Evolutionary conservation across 1,140 invertebrate genomes (phyloP).

Genomic region (Eueides isabella): DNA sequence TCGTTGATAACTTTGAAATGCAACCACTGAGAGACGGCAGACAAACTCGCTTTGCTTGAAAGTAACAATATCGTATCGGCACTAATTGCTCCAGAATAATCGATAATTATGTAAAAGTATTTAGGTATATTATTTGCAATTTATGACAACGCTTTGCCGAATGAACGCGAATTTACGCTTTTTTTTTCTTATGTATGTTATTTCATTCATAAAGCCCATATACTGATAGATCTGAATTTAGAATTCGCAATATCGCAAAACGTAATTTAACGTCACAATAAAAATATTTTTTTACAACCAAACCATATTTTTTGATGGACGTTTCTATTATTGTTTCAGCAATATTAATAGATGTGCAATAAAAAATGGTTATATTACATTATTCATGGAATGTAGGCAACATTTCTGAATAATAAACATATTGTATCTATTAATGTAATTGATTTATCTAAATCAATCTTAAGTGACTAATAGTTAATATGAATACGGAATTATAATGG

Average conservation of each 20-base stretch:
- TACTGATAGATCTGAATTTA: constrained; percentile 20
- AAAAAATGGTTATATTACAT: neutral
- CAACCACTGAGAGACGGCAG: no score
- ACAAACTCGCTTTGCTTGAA: no score
- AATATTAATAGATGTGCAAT: constrained; percentile 1
- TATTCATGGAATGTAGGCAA: neutral
- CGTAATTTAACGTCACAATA: constrained; percentile 14
- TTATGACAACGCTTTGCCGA: no score
- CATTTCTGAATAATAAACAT: neutral
- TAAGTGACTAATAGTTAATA: no score
- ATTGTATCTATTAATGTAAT: neutral
- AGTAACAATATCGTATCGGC: no score
- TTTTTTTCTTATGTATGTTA: no score
- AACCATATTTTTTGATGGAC: constrained; percentile 12
- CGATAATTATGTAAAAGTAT: no score
- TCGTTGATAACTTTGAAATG: no score
- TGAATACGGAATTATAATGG: no score
- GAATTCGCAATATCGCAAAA: constrained; percentile 21
- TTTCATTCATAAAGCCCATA: neutral
- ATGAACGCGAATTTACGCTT: no score
- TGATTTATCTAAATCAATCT: neutral
- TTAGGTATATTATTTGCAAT: no score
- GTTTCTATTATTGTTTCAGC: constrained; percentile 22
- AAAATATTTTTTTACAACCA: constrained; percentile 17
- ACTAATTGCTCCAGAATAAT: no score